Base-by-base conservation (phyloP, 2,888 invertebrate genomes). In the Acrobasis repandana region DNA sequence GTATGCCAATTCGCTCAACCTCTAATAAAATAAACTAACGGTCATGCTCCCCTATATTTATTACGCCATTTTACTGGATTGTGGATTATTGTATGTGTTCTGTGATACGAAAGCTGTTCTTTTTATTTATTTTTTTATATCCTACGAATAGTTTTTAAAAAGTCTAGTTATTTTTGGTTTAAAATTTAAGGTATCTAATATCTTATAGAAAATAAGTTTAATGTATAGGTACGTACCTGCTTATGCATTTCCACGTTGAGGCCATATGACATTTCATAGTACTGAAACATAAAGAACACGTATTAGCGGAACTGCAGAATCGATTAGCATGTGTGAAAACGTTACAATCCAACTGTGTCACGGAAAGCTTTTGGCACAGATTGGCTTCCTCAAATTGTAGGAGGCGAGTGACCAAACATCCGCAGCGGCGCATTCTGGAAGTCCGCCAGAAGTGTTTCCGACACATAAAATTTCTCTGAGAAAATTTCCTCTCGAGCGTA, bases 171-270 rank as follows among this genome's bases (percentile, higher is more conserved):
- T 11, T 38, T 10, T 43, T 10, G 8, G 9, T 14, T 38, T 14
- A 11, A 4, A 38, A 2, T 38, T 38, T 38, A 11, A 38, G 8
- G 38, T 28, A 28, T 28, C 6, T 28, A 11, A 11, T 38, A 38
- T 11, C 38, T 3, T 38, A 43, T n/a, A 14, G n/a, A n/a, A 60
- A 61, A 60, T 11, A 58, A 64, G 66, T 56, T 60, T 61, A 65
- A 64, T 56, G 33, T 60, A 61, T 28, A 2, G 28, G 68, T 71
- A 86, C 95, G 93, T 93, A 97, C 97, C 96, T 98, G 98, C 94
- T 98, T 98, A 92, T 98, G 98, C 97, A 98, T 97, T 93, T 98
- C 98, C 86, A 97, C 97, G 93, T 98, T 98, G 92, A 98, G 95
- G 79, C 98, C 98, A 93, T 98, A 98, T 62, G 98, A 98, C 98